These are phyloP conservation scores for Indicator indicator DNA, from an alignment of 2,113 vertebrate genomes.

Conservation along the genomic window DNA sequence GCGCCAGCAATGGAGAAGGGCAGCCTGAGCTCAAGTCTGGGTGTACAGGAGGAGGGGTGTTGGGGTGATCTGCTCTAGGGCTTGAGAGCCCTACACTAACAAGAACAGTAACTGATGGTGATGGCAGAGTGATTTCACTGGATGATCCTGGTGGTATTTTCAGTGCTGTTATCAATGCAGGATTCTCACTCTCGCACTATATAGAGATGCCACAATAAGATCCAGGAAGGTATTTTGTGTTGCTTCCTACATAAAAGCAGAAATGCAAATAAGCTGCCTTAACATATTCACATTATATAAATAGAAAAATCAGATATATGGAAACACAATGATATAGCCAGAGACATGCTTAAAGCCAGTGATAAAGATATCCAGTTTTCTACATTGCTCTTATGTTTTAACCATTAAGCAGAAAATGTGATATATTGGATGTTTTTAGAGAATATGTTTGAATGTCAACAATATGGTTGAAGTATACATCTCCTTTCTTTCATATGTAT, in stretches of 20 bases:
- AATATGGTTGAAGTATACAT: not conserved
- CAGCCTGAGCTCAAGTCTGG: fast-evolving
- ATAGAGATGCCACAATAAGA: not conserved
- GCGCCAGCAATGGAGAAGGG: fast-evolving
- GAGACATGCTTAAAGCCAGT: not conserved
- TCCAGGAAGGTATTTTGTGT: constrained; percentile 19
- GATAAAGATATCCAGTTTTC: constrained; percentile 19
- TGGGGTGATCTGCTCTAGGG: fast-evolving
- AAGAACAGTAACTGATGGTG: fast-evolving
- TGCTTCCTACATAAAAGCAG: constrained; percentile 35
- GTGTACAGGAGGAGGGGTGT: no score
- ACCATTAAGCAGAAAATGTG: constrained; percentile 17
- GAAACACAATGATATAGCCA: not conserved
- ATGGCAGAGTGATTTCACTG: not conserved
- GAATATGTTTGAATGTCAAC: constrained; percentile 6
- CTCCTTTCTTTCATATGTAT: not conserved
- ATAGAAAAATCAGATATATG: not conserved
- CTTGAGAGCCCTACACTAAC: not conserved
- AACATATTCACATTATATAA: constrained; percentile 12
- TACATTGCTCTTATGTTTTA: constrained; percentile 6
- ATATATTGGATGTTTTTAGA: not conserved
- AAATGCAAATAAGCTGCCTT: constrained; percentile 30
- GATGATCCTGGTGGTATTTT: not conserved
- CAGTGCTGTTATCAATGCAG: not conserved
- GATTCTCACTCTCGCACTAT: not conserved